Evolutionary conservation across 2,113 vertebrate species (phyloP).

Genomic region (Microcebus jonahi): DNA sequence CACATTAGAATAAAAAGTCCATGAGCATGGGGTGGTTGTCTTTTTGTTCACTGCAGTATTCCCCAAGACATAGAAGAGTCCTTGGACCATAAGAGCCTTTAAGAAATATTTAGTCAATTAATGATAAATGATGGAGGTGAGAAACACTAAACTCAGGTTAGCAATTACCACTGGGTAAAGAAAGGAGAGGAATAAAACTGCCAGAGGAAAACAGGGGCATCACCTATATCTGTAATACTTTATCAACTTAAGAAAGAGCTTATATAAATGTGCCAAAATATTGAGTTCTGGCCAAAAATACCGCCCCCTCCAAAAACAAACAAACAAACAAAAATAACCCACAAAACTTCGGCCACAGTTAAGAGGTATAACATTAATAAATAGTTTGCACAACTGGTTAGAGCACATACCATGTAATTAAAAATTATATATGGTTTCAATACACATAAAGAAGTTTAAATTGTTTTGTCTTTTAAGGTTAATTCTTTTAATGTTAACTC

Average conservation of each 20-base stretch:
- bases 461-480: neutral
- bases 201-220: neutral
- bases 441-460: neutral
- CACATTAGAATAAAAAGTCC: neutral
- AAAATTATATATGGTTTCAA: neutral
- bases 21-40: accelerated
- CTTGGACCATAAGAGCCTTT: neutral
- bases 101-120: conserved; percentile 53
- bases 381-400: neutral
- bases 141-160: neutral
- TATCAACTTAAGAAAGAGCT: neutral
- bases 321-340: neutral
- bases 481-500: neutral
- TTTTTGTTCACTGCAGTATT: neutral
- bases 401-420: neutral
- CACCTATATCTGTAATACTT: neutral
- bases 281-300: neutral
- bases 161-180: neutral
- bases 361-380: neutral
- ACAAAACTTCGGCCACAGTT: neutral
- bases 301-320: too few species aligned
- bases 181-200: neutral
- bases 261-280: neutral
- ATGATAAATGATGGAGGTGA: neutral
- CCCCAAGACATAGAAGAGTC: neutral